Percentiles rank a stretch among this genome's conserved stretches.
Conservation (phyloP, 1,140 invertebrate genomes). For the Drosophila leontia region DNA sequence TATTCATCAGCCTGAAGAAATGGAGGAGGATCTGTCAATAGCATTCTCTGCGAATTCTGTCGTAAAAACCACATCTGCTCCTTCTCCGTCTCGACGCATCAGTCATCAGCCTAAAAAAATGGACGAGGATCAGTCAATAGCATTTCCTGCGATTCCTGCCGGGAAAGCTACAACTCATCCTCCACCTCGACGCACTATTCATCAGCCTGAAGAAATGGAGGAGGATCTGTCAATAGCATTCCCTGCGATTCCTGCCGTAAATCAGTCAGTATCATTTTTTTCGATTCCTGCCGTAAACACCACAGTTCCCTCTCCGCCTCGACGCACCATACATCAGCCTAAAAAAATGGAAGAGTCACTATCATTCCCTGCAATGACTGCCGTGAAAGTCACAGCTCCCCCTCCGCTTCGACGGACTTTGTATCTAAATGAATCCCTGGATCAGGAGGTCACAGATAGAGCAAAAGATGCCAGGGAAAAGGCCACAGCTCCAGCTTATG, state of each 20-base stretch:
- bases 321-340: too few species aligned
- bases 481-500: background rate
- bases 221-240: background rate
- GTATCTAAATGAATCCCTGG: background rate
- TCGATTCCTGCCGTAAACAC: background rate
- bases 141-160: too few species aligned
- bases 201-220: conserved; percentile 2
- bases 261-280: background rate
- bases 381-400: background rate
- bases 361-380: background rate
- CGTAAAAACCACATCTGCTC: too few species aligned
- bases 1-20: too few species aligned
- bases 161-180: too few species aligned
- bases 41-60: too few species aligned
- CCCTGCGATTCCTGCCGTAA: background rate
- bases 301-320: background rate
- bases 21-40: too few species aligned
- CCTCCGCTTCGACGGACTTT: background rate
- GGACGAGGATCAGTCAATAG: too few species aligned
- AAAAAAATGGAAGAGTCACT: background rate
- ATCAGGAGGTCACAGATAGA: background rate
- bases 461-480: background rate
- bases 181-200: background rate
- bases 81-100: background rate
- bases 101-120: too few species aligned